These are phyloP conservation scores for Rapana venosa DNA, from an alignment of 2,888 invertebrate species.

Conservation along the genomic window DNA sequence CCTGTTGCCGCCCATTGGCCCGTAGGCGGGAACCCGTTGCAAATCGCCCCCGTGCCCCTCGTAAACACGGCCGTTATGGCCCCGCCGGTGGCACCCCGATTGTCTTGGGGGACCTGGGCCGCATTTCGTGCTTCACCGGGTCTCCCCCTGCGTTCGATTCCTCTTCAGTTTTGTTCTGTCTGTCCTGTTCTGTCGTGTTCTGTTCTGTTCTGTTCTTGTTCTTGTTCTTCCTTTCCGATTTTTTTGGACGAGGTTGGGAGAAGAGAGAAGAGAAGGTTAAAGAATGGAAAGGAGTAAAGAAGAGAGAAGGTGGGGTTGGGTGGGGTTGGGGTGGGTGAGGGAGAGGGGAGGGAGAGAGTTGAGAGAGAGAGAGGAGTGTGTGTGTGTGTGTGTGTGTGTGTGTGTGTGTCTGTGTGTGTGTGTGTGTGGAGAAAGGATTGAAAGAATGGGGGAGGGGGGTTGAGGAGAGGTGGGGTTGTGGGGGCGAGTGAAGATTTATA, in stretches of 20 bases:
- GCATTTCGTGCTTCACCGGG: background rate
- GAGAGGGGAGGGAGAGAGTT: background rate
- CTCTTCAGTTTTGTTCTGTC: background rate
- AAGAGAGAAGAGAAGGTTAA: background rate
- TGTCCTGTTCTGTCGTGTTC: background rate
- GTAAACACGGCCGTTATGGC: slow-evolving; percentile 18
- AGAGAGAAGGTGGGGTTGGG: background rate
- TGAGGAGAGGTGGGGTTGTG: too few relatives aligned
- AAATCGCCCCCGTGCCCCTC: slow-evolving; percentile 9
- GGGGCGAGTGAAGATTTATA: too few relatives aligned
- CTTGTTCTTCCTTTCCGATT: background rate
- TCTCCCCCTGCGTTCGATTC: background rate
- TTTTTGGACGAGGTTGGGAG: background rate
- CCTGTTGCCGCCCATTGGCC: background rate
- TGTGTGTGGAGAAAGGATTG: too few relatives aligned
- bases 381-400: too few relatives aligned
- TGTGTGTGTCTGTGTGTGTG: too few relatives aligned
- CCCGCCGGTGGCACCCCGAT: slow-evolving; percentile 19
- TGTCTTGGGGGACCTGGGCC: background rate
- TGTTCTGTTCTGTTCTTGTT: background rate
- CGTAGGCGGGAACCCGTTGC: background rate
- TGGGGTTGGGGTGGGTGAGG: background rate
- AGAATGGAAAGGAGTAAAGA: background rate
- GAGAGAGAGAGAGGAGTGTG: too few relatives aligned
- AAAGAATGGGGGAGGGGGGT: too few relatives aligned